Conservation (phyloP, 2,797 vertebrate genomes). For the Pseudochromis fuscus region DNA sequence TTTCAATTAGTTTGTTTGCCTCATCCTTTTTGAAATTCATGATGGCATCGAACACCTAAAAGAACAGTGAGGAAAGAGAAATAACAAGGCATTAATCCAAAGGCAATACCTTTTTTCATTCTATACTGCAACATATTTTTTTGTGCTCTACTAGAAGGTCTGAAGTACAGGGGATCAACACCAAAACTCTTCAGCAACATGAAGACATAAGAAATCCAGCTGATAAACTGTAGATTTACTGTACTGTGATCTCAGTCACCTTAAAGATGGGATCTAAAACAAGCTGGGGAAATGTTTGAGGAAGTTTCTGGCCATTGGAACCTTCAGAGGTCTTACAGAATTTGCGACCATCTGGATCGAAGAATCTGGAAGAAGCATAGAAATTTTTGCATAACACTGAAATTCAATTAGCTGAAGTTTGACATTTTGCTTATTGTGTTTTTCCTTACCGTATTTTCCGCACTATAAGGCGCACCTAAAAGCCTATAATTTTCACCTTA, state of each 20-base stretch:
- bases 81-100: background rate
- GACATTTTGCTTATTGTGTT: background rate
- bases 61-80: background rate
- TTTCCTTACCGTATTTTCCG: too few species aligned
- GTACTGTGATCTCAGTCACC: conserved; percentile 70
- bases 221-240: background rate
- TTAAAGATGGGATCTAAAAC: conserved; percentile 95
- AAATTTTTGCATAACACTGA: conserved; percentile 14
- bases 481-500: too few species aligned
- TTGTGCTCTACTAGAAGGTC: background rate
- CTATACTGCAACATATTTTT: background rate
- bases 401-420: conserved; percentile 2
- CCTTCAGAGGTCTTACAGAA: conserved; percentile 88
- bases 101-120: background rate
- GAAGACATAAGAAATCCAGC: background rate
- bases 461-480: too few species aligned
- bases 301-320: conserved; percentile 91
- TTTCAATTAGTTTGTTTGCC: conserved; percentile 91
- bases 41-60: conserved; percentile 94
- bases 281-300: conserved; percentile 92
- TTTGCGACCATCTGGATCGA: conserved; percentile 91
- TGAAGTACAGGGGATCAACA: background rate
- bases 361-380: conserved; percentile 82
- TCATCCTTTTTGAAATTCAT: conserved; percentile 97
- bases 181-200: background rate